phyloP scores from a whole-genome alignment of 2,113 vertebrate genomes.

The Phylloscopus whistleri region DNA sequence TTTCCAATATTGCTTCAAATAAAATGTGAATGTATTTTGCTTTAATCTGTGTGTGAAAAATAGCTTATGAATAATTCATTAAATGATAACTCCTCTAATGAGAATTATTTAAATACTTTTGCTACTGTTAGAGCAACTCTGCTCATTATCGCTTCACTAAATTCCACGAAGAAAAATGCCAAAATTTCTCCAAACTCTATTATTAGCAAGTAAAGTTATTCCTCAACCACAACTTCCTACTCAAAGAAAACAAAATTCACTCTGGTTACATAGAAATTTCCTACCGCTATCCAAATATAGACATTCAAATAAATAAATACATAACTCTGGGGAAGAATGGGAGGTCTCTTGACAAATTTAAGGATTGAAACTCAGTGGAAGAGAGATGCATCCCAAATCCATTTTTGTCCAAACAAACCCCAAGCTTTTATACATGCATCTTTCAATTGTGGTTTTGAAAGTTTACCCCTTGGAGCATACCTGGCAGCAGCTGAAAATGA shows the following conservation, averaged over 20 bases:
- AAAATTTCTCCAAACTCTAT: not conserved
- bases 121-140: not conserved
- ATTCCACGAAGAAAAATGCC: not conserved
- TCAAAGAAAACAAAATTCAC: not conserved
- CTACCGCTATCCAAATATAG: not conserved
- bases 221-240: not conserved
- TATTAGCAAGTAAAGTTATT: not conserved
- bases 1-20: conserved; percentile 29
- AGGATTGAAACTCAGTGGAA: not conserved
- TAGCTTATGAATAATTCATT: conserved; percentile 33
- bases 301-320: not conserved
- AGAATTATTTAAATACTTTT: not conserved
- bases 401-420: not conserved
- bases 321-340: not conserved
- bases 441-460: not conserved
- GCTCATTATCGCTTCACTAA: not conserved
- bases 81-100: not conserved
- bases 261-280: not conserved
- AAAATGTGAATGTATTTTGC: not conserved
- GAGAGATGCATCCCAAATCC: not conserved
- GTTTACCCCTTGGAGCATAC: not conserved
- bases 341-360: not conserved
- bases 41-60: conserved; percentile 24
- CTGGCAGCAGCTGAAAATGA: not conserved
- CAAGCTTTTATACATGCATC: not conserved